phyloP scores from a whole-genome alignment of 2,888 invertebrate species.

The Congeria kusceri region DNA sequence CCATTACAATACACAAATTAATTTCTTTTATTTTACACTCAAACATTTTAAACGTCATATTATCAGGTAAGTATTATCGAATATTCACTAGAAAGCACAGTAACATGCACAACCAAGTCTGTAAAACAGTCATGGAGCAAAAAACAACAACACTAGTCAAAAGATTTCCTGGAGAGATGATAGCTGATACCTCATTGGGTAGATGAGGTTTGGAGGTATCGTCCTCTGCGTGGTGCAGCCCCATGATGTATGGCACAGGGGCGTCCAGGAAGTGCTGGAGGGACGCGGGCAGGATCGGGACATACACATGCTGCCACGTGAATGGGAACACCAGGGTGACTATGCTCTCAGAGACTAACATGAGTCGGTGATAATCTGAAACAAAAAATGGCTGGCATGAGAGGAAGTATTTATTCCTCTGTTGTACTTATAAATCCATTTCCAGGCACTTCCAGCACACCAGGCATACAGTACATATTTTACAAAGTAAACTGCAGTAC shows the following conservation, averaged over 20 bases:
- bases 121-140: background rate
- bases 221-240: slow-evolving; percentile 87
- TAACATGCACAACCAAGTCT: too few species aligned
- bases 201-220: slow-evolving; percentile 75
- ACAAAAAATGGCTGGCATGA: slow-evolving; percentile 52
- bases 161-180: background rate
- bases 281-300: slow-evolving; percentile 96
- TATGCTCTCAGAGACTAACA: slow-evolving; percentile 98
- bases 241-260: slow-evolving; percentile 99
- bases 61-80: too few species aligned
- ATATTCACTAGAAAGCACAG: too few species aligned
- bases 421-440: too few species aligned
- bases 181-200: slow-evolving; percentile 79
- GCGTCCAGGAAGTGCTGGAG: slow-evolving; percentile 96
- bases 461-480: too few species aligned
- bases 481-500: too few species aligned
- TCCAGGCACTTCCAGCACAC: too few species aligned
- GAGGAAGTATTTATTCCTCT: too few species aligned
- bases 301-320: slow-evolving; percentile 99
- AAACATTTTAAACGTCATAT: too few species aligned
- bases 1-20: too few species aligned
- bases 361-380: slow-evolving; percentile 96
- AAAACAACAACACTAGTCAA: background rate
- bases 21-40: too few species aligned
- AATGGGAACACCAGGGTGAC: slow-evolving; percentile 96